Percentiles rank a stretch among this genome's conserved stretches.
Conservation (phyloP, 2,797 vertebrate genomes). For the Merluccius polli region DNA sequence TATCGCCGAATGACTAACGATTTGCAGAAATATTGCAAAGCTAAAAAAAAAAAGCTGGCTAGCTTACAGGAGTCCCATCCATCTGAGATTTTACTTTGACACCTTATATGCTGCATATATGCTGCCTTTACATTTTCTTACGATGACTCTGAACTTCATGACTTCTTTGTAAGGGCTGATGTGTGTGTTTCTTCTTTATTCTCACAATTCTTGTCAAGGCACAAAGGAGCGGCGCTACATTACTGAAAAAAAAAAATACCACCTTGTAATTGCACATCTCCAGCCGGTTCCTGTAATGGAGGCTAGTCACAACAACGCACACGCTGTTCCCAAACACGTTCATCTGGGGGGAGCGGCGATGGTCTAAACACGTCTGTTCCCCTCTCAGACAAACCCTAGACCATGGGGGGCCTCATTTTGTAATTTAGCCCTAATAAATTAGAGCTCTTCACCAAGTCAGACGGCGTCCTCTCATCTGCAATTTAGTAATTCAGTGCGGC, state of each 20-base stretch:
- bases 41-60: background rate
- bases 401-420: background rate
- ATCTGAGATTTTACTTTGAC: background rate
- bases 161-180: background rate
- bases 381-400: background rate
- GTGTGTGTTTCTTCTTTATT: background rate
- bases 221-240: background rate
- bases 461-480: background rate
- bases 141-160: background rate
- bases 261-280: background rate
- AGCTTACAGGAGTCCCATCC: background rate
- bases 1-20: background rate
- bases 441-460: background rate
- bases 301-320: background rate
- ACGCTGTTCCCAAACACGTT: background rate
- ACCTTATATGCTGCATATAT: background rate
- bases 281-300: background rate
- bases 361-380: background rate
- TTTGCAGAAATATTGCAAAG: background rate
- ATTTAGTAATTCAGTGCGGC: background rate
- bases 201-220: background rate
- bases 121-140: background rate
- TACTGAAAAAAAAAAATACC: background rate
- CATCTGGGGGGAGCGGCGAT: background rate
- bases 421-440: background rate